Evolutionary conservation across 1,140 invertebrate species (phyloP).

Genomic region (Eumeta japonica): DNA sequence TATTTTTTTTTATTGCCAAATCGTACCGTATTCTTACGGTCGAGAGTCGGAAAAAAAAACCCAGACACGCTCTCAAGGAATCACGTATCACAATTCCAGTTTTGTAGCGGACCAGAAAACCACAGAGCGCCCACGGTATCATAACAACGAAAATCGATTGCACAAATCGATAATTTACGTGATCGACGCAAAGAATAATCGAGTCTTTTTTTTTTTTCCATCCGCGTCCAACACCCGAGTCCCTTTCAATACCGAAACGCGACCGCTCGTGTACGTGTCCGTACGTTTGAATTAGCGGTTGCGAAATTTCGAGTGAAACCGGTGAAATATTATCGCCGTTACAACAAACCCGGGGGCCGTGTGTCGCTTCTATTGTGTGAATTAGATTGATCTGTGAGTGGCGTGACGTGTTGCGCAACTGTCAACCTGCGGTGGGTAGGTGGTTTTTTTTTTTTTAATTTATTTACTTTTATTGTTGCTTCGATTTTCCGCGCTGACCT

Average conservation of each 20-base stretch:
- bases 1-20: too few relatives aligned
- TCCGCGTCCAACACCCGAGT: constrained; percentile 33
- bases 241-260: too few relatives aligned
- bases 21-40: too few relatives aligned
- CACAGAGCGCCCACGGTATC: constrained; percentile 41
- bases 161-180: constrained; percentile 52
- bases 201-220: constrained; percentile 39
- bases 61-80: constrained; percentile 35
- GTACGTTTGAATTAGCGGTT: constrained; percentile 35
- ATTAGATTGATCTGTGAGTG: constrained; percentile 25
- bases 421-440: too few relatives aligned
- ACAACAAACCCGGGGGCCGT: constrained; percentile 21
- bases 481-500: too few relatives aligned
- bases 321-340: constrained; percentile 42
- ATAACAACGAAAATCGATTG: constrained; percentile 41
- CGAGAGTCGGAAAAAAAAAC: constrained; percentile 31
- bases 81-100: constrained; percentile 44
- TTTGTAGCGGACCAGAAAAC: constrained; percentile 34
- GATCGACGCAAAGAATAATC: constrained; percentile 36
- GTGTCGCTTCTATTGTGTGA: constrained; percentile 23
- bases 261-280: constrained; percentile 25
- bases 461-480: too few relatives aligned
- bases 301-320: constrained; percentile 47
- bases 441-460: too few relatives aligned
- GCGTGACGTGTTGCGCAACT: too few relatives aligned